Percentiles rank a stretch among this genome's conserved stretches.
Evolutionary conservation across 2,888 invertebrate species (phyloP).

Genomic region (Bombyx huttoni): DNA sequence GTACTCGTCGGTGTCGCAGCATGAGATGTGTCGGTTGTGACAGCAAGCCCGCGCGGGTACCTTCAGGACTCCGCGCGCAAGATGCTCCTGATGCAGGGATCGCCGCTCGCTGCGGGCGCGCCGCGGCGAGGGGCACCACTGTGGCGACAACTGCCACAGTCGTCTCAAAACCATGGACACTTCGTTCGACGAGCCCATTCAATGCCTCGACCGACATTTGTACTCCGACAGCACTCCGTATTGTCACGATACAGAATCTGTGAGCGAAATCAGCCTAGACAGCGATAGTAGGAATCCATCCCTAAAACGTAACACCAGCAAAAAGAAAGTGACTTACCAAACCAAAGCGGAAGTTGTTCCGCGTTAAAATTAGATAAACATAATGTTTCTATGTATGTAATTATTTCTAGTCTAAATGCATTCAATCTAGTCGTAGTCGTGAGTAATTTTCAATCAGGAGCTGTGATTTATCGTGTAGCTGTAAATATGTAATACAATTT

Average conservation of each 20-base stretch:
- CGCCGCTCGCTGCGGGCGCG: conserved; percentile 44
- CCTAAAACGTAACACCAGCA: conserved; percentile 32
- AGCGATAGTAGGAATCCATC: conserved; percentile 54
- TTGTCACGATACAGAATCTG: conserved; percentile 49
- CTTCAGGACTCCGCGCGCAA: conserved; percentile 40
- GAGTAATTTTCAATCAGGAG: conserved; percentile 44
- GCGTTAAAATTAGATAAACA: conserved; percentile 15
- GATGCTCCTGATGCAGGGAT: conserved; percentile 58
- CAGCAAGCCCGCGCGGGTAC: conserved; percentile 67
- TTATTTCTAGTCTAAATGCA: conserved; percentile 19
- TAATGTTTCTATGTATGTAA: conserved; percentile 8
- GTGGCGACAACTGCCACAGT: conserved; percentile 32
- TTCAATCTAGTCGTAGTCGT: conserved; percentile 1
- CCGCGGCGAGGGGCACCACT: conserved; percentile 31
- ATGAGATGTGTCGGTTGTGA: conserved; percentile 80
- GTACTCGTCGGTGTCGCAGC: conserved; percentile 77
- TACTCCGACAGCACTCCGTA: conserved; percentile 31
- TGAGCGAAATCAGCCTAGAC: conserved; percentile 57
- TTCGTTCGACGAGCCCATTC: conserved; percentile 46
- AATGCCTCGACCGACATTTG: conserved; percentile 39
- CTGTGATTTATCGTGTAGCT: conserved; percentile 63
- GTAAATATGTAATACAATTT: conserved; percentile 31
- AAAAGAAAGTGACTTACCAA: conserved; percentile 57
- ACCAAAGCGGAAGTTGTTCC: conserved; percentile 50
- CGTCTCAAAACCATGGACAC: conserved; percentile 34